phyloP scores from a whole-genome alignment of 2,888 invertebrate species.

The Caenorhabditis plicata region DNA sequence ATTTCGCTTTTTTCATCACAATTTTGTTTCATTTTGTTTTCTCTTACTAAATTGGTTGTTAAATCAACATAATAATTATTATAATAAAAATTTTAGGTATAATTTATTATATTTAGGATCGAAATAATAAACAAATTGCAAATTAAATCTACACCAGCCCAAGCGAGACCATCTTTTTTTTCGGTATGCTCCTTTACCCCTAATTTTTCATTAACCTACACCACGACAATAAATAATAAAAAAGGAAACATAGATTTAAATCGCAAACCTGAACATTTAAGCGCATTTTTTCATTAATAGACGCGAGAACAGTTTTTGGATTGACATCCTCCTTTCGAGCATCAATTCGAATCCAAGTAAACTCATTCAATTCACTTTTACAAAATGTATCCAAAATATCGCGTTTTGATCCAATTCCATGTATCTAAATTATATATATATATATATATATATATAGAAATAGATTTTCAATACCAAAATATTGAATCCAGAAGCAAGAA shows the following conservation, averaged over 20 bases:
- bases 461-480: conserved; percentile 22
- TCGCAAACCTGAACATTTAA: conserved; percentile 7
- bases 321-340: conserved; percentile 14
- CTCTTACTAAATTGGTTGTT: no score
- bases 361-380: conserved; percentile 7
- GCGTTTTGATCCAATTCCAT: conserved; percentile 80
- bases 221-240: no score
- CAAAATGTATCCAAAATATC: conserved; percentile 77
- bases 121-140: not conserved
- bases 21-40: no score
- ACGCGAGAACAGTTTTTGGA: conserved; percentile 9
- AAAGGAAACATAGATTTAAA: no score
- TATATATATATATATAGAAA: not conserved
- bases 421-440: conserved; percentile 68
- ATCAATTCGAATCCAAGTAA: conserved; percentile 24
- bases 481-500: conserved; percentile 40
- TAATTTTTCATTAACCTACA: no score
- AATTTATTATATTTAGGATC: no score
- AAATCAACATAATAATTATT: no score
- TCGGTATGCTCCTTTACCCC: not conserved
- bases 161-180: not conserved
- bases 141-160: no score
- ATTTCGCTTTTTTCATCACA: no score
- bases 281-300: conserved; percentile 17
- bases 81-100: no score